Base-by-base conservation (phyloP, 2,888 invertebrate genomes). In the Parochlus steinenii region DNA sequence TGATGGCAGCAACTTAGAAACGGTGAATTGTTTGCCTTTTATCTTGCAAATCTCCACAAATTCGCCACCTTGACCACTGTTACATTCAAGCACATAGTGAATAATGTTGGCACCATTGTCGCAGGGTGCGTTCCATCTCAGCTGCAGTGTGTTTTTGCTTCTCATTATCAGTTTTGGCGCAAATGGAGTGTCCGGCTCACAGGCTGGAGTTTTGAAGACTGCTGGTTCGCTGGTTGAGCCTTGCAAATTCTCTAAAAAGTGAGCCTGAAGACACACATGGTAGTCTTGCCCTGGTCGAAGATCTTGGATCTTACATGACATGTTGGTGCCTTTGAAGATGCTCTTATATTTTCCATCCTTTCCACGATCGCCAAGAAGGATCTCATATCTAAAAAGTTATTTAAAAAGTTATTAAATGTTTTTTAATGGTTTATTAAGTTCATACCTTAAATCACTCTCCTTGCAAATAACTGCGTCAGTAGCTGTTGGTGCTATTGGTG, bases 281-380 rank as follows among this genome's bases (percentile, higher is more conserved):
- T 87, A 89, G 53, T 83, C 82, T 52, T 80, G 78, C n/a, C 82
- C 83, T 10, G 89, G 87, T 53, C 76, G 72, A 48, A 89, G 63
- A 58, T 87, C 85, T 54, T 81, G 75, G 42, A 89, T 75, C 46
- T 78, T 71, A 60, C 82, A 79, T 28, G 78, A 76, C 38, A 76
- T 65, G 19, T 78, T 76, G 43, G 70, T 63, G 30, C 85, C 83
- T 46, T 73, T 77, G 55, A 83, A 85, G 44, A 86, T 78, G 41
- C 77, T 74, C 62, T 82, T 82, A 60, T 82, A 86, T 51, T 82
- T 75, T 52, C 79, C 80, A 46, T 83, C 80, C 50, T 80, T 70
- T 39, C 69, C 71, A 46, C 72, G 71, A 51, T 78, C 86, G 47
- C 77, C 78, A 42, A 87, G 66, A 42, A 82, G 64, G 41, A 87